Base-by-base conservation (phyloP, 2,113 vertebrate genomes). In the Ancistrus triradiatus region DNA sequence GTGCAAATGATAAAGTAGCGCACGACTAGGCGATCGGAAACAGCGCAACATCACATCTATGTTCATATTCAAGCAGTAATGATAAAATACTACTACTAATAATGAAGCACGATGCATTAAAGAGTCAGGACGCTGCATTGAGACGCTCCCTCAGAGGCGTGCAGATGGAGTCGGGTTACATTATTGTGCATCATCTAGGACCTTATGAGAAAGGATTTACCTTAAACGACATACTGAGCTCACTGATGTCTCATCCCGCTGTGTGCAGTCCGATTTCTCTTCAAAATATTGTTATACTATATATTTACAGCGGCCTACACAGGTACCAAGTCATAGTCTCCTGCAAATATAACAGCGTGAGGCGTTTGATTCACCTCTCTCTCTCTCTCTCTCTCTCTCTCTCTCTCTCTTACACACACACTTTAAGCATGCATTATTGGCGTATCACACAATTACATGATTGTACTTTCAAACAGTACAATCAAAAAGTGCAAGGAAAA, bases 201-300 rank as follows among this genome's bases (percentile, higher is more conserved):
- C 10, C 21, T 5, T 55, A 8, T 24, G 27, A 15, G 3, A 57
- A 48, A 8, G 33, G 17, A 35, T 63, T 87, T 86, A 89, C 87
- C 87, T 87, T 89, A 58, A 89, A 86, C 73, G 86, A 89, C 87
- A 89, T 88, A 56, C 63, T 72, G 79, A 69, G 70, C 53, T 85
- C 78, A 87, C 9, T 53, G 66, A 77, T 78, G 80, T 83, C 72
- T 85, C 83, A 87, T 84, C 59, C 24, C 65, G 55, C 44, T 17
- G 21, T 22, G 14, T 10, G 22, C 13, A 35, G 5, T 7, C 31
- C 13, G 38, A 5, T n/a, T 2, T 2, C 13, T 2, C n/a, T 42
- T 13, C 46, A 49, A 35, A 48, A 33, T 22, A 11, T n/a, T 47
- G 14, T 11, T 11, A 19, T n/a, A n/a, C n/a, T n/a, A n/a, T n/a